Base-by-base conservation (phyloP, 2,888 invertebrate species). In the Palloptera scutellata region DNA sequence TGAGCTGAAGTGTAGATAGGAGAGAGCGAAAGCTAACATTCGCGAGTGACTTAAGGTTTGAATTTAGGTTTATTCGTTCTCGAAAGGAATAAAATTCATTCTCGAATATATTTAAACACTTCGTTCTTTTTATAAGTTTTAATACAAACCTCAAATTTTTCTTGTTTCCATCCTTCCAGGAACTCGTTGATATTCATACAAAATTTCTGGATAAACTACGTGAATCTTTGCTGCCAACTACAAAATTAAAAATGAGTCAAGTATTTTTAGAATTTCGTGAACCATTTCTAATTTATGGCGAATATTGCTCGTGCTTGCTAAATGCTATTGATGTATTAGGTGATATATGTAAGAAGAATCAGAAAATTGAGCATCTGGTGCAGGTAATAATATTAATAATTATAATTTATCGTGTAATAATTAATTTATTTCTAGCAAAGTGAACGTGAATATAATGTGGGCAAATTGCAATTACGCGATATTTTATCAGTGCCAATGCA, bases 401-500 rank as follows among this genome's bases (percentile, higher is more conserved):
- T 17, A 48, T 19, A 45, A 11, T 12, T 41, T 58, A n/a, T 41
- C 12, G 8, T 10, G 6, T 20, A 57, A 40, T 13, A 4, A 4
- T 41, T 3, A 20, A 15, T 41, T 51, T 48, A 30, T 71, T 86
- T 87, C 17, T 86, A 96, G 95, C 92, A 92, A 86, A 96, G 95
- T 84, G 97, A 98, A 85, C 91, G 92, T 78, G 93, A 94, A 81
- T 96, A 96, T 78, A 97, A 97, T 85, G 94, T 96, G 78, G 96
- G 96, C 13, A 92, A 95, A 81, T 96, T 98, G 81, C 95, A 96
- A 85, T 87, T 99, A 75, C 89, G 97, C 60, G 99, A 99, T 84
- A 93, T 99, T 73, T 87, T 99, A 58, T 95, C 97, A 20, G 97
- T 99, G 72, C 99, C 99, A 54, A 97, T 99, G 96, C 99, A 99